Base-by-base conservation (phyloP, 2,113 vertebrate species). In the Trichechus manatus region DNA sequence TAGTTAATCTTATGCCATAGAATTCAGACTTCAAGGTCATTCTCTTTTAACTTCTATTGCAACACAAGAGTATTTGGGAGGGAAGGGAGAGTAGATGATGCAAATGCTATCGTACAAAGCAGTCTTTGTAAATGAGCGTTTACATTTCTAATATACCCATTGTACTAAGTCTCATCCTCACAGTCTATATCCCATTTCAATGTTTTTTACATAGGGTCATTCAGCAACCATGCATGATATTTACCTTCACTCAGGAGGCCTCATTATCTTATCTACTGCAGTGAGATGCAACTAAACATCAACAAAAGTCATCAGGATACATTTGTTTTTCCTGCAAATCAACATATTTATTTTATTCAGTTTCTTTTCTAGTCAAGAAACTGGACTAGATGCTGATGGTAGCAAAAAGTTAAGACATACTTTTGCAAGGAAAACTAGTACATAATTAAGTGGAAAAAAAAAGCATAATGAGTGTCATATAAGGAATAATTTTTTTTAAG, bases 381-480 rank as follows among this genome's bases (percentile, higher is more conserved):
- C 44, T 81, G n/a, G 81, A 86, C 17, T 86, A 53, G 19, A 17
- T 86, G n/a, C 11, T 74, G 42, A 64, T 56, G 23, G 31, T 64
- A 64, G 29, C 6, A 85, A 79, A 84, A 79, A 1, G 3, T 50
- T 61, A 56, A 88, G 33, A 39, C 5, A 70, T 61, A 70, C 36
- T 70, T 83, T 42, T 59, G 72, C 78, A 74, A 80, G 9, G 23
- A 74, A 44, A 53, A n/a, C 6, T 83, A 63, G 10, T 53, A 63
- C 7, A 70, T 20, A 81, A 72, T 85, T 93, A 87, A 84, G 56
- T 95, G 36, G 72, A 89, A 56, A 91, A 56, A n/a, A 88, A 97
- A 56, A 61, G 15, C 47, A 53, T 42, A 27, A 19, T 20, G 86
- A 84, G 4, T 4, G 80, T 77, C 42, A 80, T 6, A 61, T 53